Evolutionary conservation across 2,113 vertebrate genomes (phyloP), one percentile per base, ranked within the genome.

Genomic region (Isurus oxyrinchus): DNA sequence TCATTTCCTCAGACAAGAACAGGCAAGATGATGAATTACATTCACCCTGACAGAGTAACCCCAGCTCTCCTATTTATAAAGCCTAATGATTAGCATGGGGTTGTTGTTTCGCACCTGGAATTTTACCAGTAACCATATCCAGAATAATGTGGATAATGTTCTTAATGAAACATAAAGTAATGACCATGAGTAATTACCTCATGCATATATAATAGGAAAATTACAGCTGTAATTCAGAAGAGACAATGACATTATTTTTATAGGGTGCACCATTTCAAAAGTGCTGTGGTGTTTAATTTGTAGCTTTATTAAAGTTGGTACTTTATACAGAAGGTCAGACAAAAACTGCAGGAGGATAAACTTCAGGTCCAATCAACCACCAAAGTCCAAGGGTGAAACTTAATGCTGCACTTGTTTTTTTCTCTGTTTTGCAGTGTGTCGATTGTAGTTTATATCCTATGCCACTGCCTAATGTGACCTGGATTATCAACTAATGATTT

Each of bases 221-320:
- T 72, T 72, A 72, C 44, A 53, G 94, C 67, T 95, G 94, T 72
- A 25, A 27, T 72, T 67, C 66, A 72, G 44, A 53, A 72, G 94
- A 72, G 67, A 69, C 25, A 2, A 6, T 72, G 66, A 76, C 94
- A n/a, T 72, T 55, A 8, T 86, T 95, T 95, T 95, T 31, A 95
- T 95, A 16, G 67, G 66, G 49, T 72, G 44, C 66, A 63, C 19
- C 63, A 94, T 66, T 94, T 94, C 21, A 94, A 90, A 94, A 63
- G 16, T n/a, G 59, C 81, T 94, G 90, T 94, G n/a, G 90, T 84
- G 35, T 63, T 94, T 63, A 21, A 94, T 94, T 94, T 94, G 90
- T 94, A 63, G 90, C 35, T 95, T 95, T 25, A 72, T 72, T 95
- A 95, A 63, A 49, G 49, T 31, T 3, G 1, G 49, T 55, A 72